Conservation (phyloP, 2,797 vertebrate genomes). For the Enteromius fasciolatus region DNA sequence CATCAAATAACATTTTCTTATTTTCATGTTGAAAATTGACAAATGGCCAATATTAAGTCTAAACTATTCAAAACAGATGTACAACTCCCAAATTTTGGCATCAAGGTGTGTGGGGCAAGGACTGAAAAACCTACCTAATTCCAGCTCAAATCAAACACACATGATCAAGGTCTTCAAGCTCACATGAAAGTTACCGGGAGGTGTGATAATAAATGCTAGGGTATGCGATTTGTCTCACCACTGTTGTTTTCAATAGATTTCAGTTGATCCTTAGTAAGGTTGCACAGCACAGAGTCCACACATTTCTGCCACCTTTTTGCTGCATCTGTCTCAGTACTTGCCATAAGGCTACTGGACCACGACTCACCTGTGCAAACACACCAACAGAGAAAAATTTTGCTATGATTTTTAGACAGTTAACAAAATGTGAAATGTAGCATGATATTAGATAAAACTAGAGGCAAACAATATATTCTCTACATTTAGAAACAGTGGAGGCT, state of each 20-base stretch:
- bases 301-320: conserved; percentile 66
- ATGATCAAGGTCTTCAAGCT: background rate
- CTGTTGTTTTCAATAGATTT: conserved; percentile 71
- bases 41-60: background rate
- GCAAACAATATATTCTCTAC: background rate
- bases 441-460: conserved; percentile 4
- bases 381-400: conserved; percentile 2
- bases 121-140: background rate
- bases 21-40: background rate
- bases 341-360: conserved; percentile 60
- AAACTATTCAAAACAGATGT: background rate
- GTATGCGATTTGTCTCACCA: conserved; percentile 65
- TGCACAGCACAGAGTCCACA: conserved; percentile 47
- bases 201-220: background rate
- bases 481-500: background rate
- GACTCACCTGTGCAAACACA: conserved; percentile 34
- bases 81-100: background rate
- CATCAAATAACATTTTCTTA: background rate
- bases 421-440: background rate
- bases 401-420: background rate
- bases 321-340: conserved; percentile 55
- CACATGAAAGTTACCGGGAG: background rate
- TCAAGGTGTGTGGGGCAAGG: background rate
- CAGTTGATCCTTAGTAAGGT: conserved; percentile 72
- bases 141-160: conserved; percentile 8